Conservation (phyloP, 2,113 vertebrate species). For the Dunckerocampus dactyliophorus region DNA sequence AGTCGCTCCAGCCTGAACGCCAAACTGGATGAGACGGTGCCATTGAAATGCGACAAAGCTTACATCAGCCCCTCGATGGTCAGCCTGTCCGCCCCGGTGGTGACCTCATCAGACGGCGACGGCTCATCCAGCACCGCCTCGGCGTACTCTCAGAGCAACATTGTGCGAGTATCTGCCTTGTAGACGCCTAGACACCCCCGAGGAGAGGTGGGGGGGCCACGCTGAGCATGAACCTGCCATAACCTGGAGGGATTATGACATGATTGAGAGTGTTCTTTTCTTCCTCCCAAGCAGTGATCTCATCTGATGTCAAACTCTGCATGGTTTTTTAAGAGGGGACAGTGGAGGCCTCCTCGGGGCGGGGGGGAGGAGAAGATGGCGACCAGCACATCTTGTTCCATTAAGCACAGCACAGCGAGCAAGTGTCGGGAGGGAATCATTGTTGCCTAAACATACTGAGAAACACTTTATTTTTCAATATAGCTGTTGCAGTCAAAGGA, state of each 20-base stretch:
- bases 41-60: slow-evolving; percentile 92
- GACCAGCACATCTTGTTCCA: slow-evolving; percentile 58
- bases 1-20: slow-evolving; percentile 97
- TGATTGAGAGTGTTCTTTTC: slow-evolving; percentile 47
- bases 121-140: slow-evolving; percentile 79
- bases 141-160: slow-evolving; percentile 89
- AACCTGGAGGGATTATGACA: slow-evolving; percentile 61
- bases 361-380: slow-evolving; percentile 39
- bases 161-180: slow-evolving; percentile 97
- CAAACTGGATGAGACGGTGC: slow-evolving; percentile 89
- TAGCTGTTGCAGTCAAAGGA: slow-evolving; percentile 42
- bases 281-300: slow-evolving; percentile 52
- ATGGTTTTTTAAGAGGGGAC: slow-evolving; percentile 30
- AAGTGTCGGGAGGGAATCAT: slow-evolving; percentile 40
- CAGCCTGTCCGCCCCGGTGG: slow-evolving; percentile 86
- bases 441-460: slow-evolving; percentile 62
- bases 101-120: slow-evolving; percentile 85
- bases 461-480: slow-evolving; percentile 69
- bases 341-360: no score
- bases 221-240: slow-evolving; percentile 70
- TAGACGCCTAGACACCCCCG: slow-evolving; percentile 72
- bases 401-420: slow-evolving; percentile 62
- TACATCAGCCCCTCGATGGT: slow-evolving; percentile 97
- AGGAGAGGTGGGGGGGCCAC: slow-evolving; percentile 35
- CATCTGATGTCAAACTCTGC: slow-evolving; percentile 69